phyloP scores from a whole-genome alignment of 2,797 vertebrate species.

The Danio kyathit region DNA sequence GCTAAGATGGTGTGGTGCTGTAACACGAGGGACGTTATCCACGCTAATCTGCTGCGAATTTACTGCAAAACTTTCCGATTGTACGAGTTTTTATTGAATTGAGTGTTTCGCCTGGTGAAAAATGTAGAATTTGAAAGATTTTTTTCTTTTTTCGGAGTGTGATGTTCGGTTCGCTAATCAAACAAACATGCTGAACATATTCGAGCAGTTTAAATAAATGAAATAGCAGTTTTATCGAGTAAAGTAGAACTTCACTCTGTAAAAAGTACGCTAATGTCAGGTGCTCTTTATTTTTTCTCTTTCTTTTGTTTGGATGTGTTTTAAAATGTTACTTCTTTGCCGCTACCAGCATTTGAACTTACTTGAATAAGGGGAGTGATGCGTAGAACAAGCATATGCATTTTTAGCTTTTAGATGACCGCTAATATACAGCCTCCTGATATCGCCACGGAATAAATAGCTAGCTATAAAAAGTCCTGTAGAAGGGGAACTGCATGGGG shows the following conservation, averaged over 20 bases:
- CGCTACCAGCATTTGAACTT: slow-evolving; percentile 75
- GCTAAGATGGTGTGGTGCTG: slow-evolving; percentile 63
- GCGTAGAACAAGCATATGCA: slow-evolving; percentile 45
- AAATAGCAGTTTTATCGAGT: neutral
- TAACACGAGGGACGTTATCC: slow-evolving; percentile 36
- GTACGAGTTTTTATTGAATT: neutral
- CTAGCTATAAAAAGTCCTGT: slow-evolving; percentile 40
- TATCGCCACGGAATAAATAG: slow-evolving; percentile 62
- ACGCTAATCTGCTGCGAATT: slow-evolving; percentile 17
- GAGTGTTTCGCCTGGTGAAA: neutral
- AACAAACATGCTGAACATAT: neutral
- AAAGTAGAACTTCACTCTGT: neutral
- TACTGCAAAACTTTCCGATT: neutral
- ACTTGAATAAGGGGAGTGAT: slow-evolving; percentile 68
- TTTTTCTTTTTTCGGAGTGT: neutral
- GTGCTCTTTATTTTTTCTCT: slow-evolving; percentile 18
- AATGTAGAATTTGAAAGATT: neutral
- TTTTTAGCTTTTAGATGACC: slow-evolving; percentile 37
- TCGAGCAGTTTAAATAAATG: neutral
- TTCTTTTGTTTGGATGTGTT: slow-evolving; percentile 13
- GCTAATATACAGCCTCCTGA: slow-evolving; percentile 50
- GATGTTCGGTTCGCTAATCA: neutral
- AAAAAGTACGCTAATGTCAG: slow-evolving; percentile 1
- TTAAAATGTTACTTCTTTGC: slow-evolving; percentile 62
- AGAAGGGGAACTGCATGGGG: slow-evolving; percentile 34